Evolutionary conservation across 2,113 vertebrate genomes (phyloP), one percentile per base, ranked within the genome.

Genomic region (Lophius piscatorius): DNA sequence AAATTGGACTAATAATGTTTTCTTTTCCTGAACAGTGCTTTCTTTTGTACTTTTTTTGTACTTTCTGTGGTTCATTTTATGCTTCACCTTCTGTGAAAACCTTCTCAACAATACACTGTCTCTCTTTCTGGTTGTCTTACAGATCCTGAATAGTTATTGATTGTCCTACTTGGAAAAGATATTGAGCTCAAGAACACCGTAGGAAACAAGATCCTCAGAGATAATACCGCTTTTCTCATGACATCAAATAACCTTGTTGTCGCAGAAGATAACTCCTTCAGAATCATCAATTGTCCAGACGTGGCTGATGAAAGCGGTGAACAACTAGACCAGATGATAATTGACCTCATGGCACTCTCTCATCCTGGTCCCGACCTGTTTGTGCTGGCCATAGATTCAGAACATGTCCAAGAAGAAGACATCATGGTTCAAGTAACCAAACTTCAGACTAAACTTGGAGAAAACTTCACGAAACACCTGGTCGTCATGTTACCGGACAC

Each of bases 341-440:
- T 74, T 16, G 74, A 81, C 57, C 36, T 62, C 26, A 74, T 74
- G 78, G 65, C 74, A 1, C 1, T 20, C 0, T 49, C 61, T 20
- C 0, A 35, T 7, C 69, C 70, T 2, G 61, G 61, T 0, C 61
- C 23, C 1, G 0, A 63, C 16, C 33, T 51, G 0, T 67, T 78
- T 42, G n/a, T 77, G 3, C 50, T 70, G 14, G 55, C 44, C 3
- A 5, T 78, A 9, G 64, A 74, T 33, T 10, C 35, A 16, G 47
- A 59, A 4, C 48, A 64, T 16, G n/a, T 5, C 6, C 0, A 12
- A 2, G 20, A 29, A 13, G 28, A 45, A 2, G 17, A 55, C 0
- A 13, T 63, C 0, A 0, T 3, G 0, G n/a, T 9, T 21, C 63
- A 80, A n/a, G 60, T 61, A 9, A 1, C 0, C 0, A 72, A 46